Evolutionary conservation across 1,140 invertebrate species (phyloP).

Genomic region (Drosophila prosaltans): DNA sequence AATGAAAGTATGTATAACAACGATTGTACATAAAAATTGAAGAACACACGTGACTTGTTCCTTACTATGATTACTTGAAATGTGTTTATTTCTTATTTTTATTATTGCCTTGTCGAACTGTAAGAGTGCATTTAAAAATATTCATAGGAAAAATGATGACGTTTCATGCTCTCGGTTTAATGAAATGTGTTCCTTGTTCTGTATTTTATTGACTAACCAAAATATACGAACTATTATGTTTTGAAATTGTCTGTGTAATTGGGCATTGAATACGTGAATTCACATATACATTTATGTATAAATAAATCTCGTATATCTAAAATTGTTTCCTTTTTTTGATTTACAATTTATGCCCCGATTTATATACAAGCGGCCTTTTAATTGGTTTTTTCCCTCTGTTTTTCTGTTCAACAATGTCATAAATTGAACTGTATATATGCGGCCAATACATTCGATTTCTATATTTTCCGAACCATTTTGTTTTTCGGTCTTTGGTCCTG

Average conservation of each 20-base stretch:
- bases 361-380: background rate
- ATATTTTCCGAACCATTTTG: background rate
- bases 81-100: too few species aligned
- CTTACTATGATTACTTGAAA: too few species aligned
- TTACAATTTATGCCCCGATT: constrained; percentile 14
- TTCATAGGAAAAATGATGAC: too few species aligned
- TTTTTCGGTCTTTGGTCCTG: background rate
- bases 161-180: too few species aligned
- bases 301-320: background rate
- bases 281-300: background rate
- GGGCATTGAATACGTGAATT: background rate
- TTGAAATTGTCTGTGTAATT: background rate
- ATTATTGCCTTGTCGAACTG: too few species aligned
- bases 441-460: background rate
- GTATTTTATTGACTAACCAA: too few species aligned
- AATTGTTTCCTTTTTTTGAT: background rate
- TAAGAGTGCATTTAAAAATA: too few species aligned
- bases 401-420: constrained; percentile 9
- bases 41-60: too few species aligned
- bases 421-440: constrained; percentile 10
- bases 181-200: too few species aligned
- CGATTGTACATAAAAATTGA: too few species aligned
- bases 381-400: constrained; percentile 5
- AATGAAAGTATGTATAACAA: too few species aligned
- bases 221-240: too few species aligned